Evolutionary conservation across 2,888 invertebrate species (phyloP).

Genomic region (Neelides folsomi): DNA sequence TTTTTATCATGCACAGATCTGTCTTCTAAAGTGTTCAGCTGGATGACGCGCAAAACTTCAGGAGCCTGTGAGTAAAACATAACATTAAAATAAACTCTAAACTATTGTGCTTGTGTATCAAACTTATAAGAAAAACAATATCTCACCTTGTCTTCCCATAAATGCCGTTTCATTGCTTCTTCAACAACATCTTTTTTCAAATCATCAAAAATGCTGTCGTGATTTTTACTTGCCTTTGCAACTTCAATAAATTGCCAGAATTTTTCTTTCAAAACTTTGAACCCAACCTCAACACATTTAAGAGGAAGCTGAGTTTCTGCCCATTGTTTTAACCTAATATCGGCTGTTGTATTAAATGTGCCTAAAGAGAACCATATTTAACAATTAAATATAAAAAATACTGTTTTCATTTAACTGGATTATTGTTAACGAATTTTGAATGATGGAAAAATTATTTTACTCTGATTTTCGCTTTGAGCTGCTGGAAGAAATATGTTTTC

Average conservation of each 20-base stretch:
- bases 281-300: slow-evolving; percentile 69
- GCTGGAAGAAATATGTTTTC: slow-evolving; percentile 88
- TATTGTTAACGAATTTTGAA: neutral
- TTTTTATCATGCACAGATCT: slow-evolving; percentile 67
- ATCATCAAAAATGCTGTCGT: slow-evolving; percentile 79
- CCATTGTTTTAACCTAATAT: slow-evolving; percentile 93
- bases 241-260: slow-evolving; percentile 56
- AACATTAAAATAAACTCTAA: neutral
- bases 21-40: slow-evolving; percentile 86
- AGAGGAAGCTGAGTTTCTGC: slow-evolving; percentile 78
- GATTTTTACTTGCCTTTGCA: slow-evolving; percentile 53
- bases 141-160: slow-evolving; percentile 82
- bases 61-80: slow-evolving; percentile 42
- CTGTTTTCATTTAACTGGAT: neutral
- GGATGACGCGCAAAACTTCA: slow-evolving; percentile 80
- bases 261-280: slow-evolving; percentile 67
- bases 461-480: slow-evolving; percentile 49
- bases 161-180: slow-evolving; percentile 70
- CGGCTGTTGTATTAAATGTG: slow-evolving; percentile 49
- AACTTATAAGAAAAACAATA: neutral
- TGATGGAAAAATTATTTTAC: slow-evolving; percentile 4
- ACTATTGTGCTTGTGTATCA: neutral
- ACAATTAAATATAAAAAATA: neutral
- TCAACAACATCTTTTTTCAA: slow-evolving; percentile 77
- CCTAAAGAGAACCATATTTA: slow-evolving; percentile 29